These are phyloP conservation scores for Melitaea athalia DNA, from an alignment of 2,888 invertebrate genomes.

Conservation along the genomic window DNA sequence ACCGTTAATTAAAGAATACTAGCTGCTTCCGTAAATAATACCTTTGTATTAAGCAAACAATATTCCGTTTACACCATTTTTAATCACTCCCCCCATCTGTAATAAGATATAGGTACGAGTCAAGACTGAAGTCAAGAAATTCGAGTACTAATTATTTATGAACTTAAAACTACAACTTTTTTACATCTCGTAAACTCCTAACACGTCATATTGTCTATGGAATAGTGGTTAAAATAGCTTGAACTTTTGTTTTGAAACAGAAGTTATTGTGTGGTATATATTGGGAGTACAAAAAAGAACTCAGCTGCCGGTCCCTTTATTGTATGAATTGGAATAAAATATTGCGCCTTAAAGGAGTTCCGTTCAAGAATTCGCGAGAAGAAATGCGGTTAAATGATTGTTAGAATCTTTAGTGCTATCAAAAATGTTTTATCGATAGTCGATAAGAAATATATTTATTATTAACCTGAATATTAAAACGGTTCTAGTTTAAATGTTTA, in stretches of 20 bases:
- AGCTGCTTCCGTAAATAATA: conserved; percentile 49
- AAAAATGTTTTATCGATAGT: conserved; percentile 37
- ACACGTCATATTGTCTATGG: not conserved
- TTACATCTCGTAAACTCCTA: not conserved
- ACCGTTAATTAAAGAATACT: conserved; percentile 59
- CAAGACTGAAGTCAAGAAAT: conserved; percentile 70
- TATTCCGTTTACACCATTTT: conserved; percentile 61
- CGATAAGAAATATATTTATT: not conserved
- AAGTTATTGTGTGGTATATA: conserved; percentile 39
- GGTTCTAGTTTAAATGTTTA: no score
- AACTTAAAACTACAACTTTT: conserved; percentile 40
- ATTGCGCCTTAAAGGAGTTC: conserved; percentile 64
- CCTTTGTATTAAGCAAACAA: conserved; percentile 41
- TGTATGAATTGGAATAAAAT: conserved; percentile 71
- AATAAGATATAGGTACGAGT: conserved; percentile 60
- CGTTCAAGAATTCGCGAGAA: conserved; percentile 69
- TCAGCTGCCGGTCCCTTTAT: conserved; percentile 71
- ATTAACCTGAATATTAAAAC: not conserved
- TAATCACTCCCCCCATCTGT: conserved; percentile 59
- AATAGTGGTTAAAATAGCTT: conserved; percentile 23
- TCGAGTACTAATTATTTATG: conserved; percentile 67
- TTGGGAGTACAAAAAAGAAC: conserved; percentile 53
- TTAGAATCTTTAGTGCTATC: conserved; percentile 53
- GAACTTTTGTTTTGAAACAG: not conserved
- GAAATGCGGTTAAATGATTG: conserved; percentile 71